Base-by-base conservation (phyloP, 1,140 invertebrate species). In the Cyclargus thomasi region DNA sequence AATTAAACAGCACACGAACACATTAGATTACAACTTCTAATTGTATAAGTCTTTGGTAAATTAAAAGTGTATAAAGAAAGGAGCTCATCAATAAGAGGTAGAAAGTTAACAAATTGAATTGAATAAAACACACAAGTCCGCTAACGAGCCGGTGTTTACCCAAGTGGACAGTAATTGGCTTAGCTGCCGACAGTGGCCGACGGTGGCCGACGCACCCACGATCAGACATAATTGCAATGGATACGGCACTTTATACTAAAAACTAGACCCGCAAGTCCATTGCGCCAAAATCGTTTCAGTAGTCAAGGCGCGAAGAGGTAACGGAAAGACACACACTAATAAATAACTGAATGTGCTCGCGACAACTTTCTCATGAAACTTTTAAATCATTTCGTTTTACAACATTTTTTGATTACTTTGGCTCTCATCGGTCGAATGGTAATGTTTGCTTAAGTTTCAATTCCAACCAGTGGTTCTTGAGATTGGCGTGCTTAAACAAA, bases 161-260 rank as follows among this genome's bases (percentile, higher is more conserved):
- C 82, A 87, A 88, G 87, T 88, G 86, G 85, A 87, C 86, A 85
- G 81, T 90, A 90, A 90, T 88, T 90, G 87, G 85, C 85, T 90
- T 88, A 90, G 83, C 87, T 84, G 79, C 80, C 29, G 29, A 29
- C 5, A 8, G 23, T 88, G 87, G 83, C 87, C 85, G 79, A 79
- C 82, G 84, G 85, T 86, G 85, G 84, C 74, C 80, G 68, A 74
- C 76, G 77, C 74, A 74, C 72, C 63, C 67, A 79, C 55, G 1
- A 0, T 55, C 1, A 81, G 77, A 75, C 70, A 70, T 55, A 67
- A 59, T 65, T 69, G 55, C 53, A 63, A 74, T 77, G 77, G 82
- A 86, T 76, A 68, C 64, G 81, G 77, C 68, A 74, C 72, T 74
- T 70, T 64, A 47, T 47, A 14, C 14, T 11, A 14, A 47, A 47